Base-by-base conservation (phyloP, 2,888 invertebrate genomes). In the Caenorhabditis parvicauda region DNA sequence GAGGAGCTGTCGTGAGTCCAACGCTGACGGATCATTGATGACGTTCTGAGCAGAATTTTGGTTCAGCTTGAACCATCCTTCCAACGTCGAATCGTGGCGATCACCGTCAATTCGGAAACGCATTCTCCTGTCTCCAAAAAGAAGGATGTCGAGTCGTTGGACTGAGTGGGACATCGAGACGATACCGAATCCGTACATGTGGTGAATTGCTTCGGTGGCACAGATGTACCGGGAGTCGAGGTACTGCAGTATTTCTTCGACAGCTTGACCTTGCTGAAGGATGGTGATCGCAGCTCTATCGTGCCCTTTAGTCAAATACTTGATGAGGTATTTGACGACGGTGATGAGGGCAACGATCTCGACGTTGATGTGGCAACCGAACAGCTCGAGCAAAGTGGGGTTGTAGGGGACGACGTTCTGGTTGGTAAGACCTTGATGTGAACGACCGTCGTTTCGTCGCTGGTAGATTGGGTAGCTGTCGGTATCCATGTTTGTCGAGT, bases 351-450 rank as follows among this genome's bases (percentile, higher is more conserved):
- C 45, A 77, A 79, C 67, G 58, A 67, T 27, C 41, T 77, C 75
- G 14, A 79, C 53, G 59, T 76, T 77, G 27, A 76, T 57, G 54
- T 80, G 78, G 7, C 49, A 50, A 17, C 65, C 46, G 42, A 61
- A 72, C n/a, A 56, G 53, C 1, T 49, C 19, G 6, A 44, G 19
- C 3, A 81, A 61, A 29, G 41, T 64, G 3, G 54, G 56, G 59
- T 80, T 82, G 62, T 82, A 82, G 0, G 82, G 82, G 7, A 83
- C 82, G 6, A 82, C 75, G 69, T 70, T 78, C 24, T 72, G 46
- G 62, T 82, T 82, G 57, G 17, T n/a, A n/a, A n/a, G n/a, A n/a
- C n/a, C n/a, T n/a, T n/a, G n/a, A n/a, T n/a, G n/a, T n/a, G n/a
- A n/a, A n/a, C 29, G 64, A 43, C 70, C 72, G 70, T 51, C 69